Conservation (phyloP, 2,888 invertebrate species). For the Spatulosminthurus flaviceps region DNA sequence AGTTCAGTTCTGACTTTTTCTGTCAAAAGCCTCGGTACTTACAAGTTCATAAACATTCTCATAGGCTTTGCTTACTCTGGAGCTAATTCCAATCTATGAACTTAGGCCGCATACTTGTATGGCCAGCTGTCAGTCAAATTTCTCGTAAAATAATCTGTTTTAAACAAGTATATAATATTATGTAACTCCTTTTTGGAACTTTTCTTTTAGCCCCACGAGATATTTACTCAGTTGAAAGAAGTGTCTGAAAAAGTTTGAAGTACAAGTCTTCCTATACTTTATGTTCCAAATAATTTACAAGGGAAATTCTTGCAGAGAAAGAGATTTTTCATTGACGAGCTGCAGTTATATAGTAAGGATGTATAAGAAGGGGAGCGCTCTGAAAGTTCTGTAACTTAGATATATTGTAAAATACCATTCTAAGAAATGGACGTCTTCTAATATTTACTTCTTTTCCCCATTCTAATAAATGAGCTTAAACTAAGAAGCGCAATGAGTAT, state of each 20-base stretch:
- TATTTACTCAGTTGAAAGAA: neutral
- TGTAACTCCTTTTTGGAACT: neutral
- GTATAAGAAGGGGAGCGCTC: too few species aligned
- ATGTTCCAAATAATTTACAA: neutral
- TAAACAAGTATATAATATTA: neutral
- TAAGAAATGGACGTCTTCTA: too few species aligned
- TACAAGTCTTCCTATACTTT: constrained; percentile 10
- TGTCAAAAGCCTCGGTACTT: too few species aligned
- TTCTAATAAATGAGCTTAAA: too few species aligned
- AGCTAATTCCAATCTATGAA: neutral
- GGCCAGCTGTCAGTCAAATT: constrained; percentile 11
- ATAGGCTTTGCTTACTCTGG: too few species aligned
- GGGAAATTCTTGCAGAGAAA: neutral
- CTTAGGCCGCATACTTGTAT: neutral
- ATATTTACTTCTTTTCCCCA: too few species aligned
- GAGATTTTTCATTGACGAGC: neutral
- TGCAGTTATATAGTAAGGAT: too few species aligned
- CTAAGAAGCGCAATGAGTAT: too few species aligned
- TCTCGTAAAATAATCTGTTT: constrained; percentile 3
- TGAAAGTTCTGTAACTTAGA: too few species aligned
- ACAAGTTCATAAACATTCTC: too few species aligned
- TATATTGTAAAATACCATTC: too few species aligned
- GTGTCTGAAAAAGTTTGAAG: neutral
- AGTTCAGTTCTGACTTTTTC: too few species aligned
- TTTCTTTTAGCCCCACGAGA: neutral